Evolutionary conservation across 2,797 vertebrate species (phyloP).

Genomic region (Pangasius djambal): DNA sequence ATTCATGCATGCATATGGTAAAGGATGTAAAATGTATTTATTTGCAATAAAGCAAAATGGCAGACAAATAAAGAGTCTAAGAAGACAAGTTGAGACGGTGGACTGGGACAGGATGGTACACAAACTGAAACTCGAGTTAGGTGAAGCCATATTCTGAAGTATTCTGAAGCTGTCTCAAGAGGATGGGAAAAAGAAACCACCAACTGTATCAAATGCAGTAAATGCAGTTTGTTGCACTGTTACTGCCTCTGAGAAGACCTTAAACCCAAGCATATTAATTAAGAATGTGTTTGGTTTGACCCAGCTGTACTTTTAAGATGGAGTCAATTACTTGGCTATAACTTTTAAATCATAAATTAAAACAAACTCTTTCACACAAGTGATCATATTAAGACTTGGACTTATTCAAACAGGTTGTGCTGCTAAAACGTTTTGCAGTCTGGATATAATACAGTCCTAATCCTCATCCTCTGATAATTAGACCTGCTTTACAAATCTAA

Average conservation of each 20-base stretch:
- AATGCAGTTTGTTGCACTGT: not conserved
- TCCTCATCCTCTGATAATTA: not conserved
- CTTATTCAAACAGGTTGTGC: not conserved
- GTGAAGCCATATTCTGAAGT: not conserved
- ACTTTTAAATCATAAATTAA: not conserved
- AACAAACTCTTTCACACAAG: not conserved
- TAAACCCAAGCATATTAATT: not conserved
- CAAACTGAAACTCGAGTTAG: not conserved
- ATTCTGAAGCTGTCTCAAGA: not conserved
- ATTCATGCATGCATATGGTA: not conserved
- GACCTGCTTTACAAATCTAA: not conserved
- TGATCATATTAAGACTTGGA: not conserved
- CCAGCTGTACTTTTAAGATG: not conserved
- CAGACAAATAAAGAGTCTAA: not conserved
- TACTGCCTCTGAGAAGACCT: not conserved
- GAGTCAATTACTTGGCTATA: not conserved
- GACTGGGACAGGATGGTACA: not conserved
- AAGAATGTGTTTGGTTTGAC: not conserved
- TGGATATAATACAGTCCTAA: not conserved
- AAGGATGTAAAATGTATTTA: not conserved
- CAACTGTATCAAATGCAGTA: not conserved
- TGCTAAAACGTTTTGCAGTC: conserved; percentile 1
- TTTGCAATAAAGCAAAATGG: not conserved
- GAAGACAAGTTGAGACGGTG: not conserved
- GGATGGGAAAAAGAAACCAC: not conserved